Evolutionary conservation across 2,797 vertebrate species (phyloP).

Genomic region (Labeo calbasu): DNA sequence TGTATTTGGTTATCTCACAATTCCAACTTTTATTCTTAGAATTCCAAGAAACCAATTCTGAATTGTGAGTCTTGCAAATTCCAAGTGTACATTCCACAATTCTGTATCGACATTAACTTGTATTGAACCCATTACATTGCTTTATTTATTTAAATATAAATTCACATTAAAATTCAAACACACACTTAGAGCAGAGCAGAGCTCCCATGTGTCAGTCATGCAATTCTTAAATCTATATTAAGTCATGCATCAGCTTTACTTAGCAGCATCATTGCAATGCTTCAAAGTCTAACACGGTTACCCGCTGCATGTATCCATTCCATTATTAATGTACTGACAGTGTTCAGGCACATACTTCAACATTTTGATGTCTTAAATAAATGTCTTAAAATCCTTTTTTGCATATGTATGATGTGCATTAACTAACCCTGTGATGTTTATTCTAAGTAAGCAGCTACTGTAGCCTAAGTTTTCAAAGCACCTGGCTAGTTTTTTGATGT

Average conservation of each 20-base stretch:
- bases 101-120: too few relatives aligned
- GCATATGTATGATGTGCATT: neutral
- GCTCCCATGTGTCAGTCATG: neutral
- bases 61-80: too few relatives aligned
- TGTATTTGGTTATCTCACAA: too few relatives aligned
- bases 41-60: too few relatives aligned
- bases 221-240: neutral
- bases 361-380: neutral
- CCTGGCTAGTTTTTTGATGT: neutral
- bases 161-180: neutral
- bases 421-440: neutral
- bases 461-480: too few relatives aligned
- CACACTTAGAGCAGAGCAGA: neutral
- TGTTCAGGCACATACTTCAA: neutral
- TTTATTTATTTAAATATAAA: neutral
- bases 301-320: neutral
- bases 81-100: too few relatives aligned
- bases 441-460: neutral
- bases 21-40: too few relatives aligned
- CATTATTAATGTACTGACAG: neutral
- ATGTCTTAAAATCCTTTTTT: neutral
- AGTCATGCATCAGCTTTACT: neutral
- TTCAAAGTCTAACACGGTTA: neutral
- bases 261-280: neutral
- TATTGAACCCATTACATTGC: too few relatives aligned